Evolutionary conservation across 2,113 vertebrate species (phyloP), one percentile per base, ranked within the genome.

Genomic region (Cephalopterus ornatus): DNA sequence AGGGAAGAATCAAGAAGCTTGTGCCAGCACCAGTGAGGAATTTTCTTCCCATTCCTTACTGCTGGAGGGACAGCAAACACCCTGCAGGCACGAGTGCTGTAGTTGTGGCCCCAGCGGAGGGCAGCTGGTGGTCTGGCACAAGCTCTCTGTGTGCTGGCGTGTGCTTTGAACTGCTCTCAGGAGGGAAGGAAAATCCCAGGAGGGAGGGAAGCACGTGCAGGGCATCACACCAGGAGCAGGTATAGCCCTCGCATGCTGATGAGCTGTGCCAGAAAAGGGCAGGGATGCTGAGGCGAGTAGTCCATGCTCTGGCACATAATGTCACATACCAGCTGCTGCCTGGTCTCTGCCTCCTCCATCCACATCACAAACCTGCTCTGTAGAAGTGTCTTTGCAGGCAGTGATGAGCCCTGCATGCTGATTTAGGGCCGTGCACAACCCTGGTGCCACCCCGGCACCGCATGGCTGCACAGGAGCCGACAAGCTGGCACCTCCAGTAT

Each of bases 231-330:
- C 1, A 1, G 46, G 44, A 35, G 42, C 28, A 4, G 2, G 52
- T 63, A 58, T 2, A 5, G 42, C 17, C 35, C 33, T 46, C 1
- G 1, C 32, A 44, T 66, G 61, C 67, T 3, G 4, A 23, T 39
- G n/a, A 86, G 62, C 32, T 52, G 24, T 0, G 0, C 63, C 6
- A 8, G 85, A 27, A 74, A 77, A 62, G 58, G 50, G 63, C 39
- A 75, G 85, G 37, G 52, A 52, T 0, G 0, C 14, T 0, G 1
- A 67, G 42, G 15, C 1, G 4, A 88, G 28, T 8, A 5, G 0
- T 47, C 37, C 7, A 0, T 3, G 2, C 53, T 12, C 50, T 7
- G 4, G 71, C 37, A 58, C 12, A 1, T 11, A n/a, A 28, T 27
- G 32, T 26, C 63, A 46, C 1, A 4, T 3, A 3, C 33, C 55